Evolutionary conservation across 2,888 invertebrate species (phyloP).

Genomic region (Pammene aurita): DNA sequence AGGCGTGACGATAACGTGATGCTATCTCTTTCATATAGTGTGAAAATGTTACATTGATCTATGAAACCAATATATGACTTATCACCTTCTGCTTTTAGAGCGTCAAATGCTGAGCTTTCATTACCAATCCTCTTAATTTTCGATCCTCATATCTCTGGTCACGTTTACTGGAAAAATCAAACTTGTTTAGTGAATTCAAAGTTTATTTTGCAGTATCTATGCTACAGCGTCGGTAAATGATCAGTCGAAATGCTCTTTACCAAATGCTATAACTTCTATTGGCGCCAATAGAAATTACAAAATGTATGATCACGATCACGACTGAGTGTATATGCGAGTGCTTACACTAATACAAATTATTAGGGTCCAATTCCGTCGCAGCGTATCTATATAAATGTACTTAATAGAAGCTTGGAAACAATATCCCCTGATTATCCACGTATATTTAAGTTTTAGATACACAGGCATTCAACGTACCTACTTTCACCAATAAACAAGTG

Average conservation of each 20-base stretch:
- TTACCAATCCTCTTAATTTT: constrained; percentile 2
- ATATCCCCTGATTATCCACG: background rate
- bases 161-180: background rate
- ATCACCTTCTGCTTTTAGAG: constrained; percentile 13
- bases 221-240: background rate
- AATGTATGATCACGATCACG: constrained; percentile 22
- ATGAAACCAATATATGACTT: constrained; percentile 9
- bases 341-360: constrained; percentile 13
- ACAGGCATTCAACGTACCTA: no score
- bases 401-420: background rate
- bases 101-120: background rate
- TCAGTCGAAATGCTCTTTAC: constrained; percentile 17
- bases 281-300: constrained; percentile 35
- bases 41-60: constrained; percentile 5
- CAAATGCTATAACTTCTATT: constrained; percentile 26
- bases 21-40: constrained; percentile 20
- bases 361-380: background rate
- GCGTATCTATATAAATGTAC: no score
- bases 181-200: background rate
- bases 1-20: constrained; percentile 37
- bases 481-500: no score
- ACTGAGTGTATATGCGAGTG: constrained; percentile 10
- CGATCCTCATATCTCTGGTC: background rate
- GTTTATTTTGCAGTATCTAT: background rate
- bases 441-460: no score